Base-by-base conservation (phyloP, 2,113 vertebrate genomes). In the Amazona vittata region DNA sequence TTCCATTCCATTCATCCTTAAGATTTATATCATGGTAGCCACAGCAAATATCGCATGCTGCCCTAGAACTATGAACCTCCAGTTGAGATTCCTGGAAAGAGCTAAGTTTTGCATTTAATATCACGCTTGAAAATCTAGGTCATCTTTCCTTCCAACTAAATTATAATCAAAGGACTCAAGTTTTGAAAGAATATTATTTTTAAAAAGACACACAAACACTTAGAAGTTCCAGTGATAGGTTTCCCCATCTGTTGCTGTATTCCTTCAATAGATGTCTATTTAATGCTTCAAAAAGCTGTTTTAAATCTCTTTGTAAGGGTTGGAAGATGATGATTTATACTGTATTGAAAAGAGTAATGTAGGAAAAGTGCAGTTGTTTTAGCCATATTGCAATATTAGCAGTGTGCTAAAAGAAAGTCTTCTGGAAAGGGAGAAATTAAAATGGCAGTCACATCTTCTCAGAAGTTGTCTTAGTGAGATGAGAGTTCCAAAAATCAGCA, bases 331-430 rank as follows among this genome's bases (percentile, higher is more conserved):
- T 83, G 1, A 43, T 92, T 91, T 91, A 33, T 94, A 59, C 22
- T 39, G 11, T 70, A 9, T 86, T 88, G 63, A 80, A 86, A 94
- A 81, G 55, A 67, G 19, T 53, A 19, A 46, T 50, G 9, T 67
- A 83, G 29, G 71, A 77, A 91, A 96, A 92, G 63, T 60, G 47
- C 49, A 79, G 46, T 47, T 94, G 74, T 92, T 92, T 86, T 91
- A 90, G 76, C 65, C 71, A 68, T 63, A 83, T 57, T 96, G 57
- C 57, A 73, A 19, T 75, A 64, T 76, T 86, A 74, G 63, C 52
- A 29, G n/a, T 79, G 64, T 70, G 39, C 64, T 84, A 75, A 92
- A 91, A 89, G 41, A 13, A 69, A 83, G n/a, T 64, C 52, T 89
- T 78, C 65, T 71, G 53, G 37, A 83, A 93, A 63, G 31, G 7